Percentiles rank a stretch among this genome's conserved stretches.
These are phyloP conservation scores for Octomys mimax DNA, from an alignment of 2,797 vertebrate genomes.

Conservation along the genomic window DNA sequence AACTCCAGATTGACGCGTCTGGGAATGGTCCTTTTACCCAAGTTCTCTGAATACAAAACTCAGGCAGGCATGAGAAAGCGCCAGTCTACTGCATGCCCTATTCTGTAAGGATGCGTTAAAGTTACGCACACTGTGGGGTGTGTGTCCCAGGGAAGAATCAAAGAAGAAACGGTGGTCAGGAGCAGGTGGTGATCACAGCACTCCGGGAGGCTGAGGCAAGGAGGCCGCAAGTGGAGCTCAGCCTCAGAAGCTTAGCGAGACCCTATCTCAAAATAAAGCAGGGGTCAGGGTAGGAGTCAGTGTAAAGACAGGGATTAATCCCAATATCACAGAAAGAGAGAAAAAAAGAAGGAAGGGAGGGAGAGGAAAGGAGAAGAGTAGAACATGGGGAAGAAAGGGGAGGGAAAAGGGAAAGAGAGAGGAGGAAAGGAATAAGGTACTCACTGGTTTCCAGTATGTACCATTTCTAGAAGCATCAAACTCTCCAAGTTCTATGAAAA, in stretches of 20 bases:
- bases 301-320: neutral
- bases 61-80: neutral
- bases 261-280: neutral
- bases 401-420: neutral
- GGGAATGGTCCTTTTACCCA: neutral
- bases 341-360: neutral
- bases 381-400: neutral
- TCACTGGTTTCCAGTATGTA: neutral
- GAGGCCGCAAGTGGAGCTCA: neutral
- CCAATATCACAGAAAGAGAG: neutral
- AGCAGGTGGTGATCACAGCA: neutral
- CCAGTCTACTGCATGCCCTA: neutral
- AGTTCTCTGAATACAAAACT: neutral
- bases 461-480: constrained; percentile 3
- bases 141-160: neutral
- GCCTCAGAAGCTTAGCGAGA: neutral
- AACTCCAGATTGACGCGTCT: neutral
- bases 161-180: neutral
- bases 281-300: neutral
- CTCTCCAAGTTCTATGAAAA: neutral
- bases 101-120: neutral
- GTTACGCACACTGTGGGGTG: neutral
- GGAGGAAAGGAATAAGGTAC: neutral
- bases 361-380: neutral
- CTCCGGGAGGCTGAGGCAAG: neutral